These are phyloP conservation scores for Mallotus villosus DNA, from an alignment of 2,797 vertebrate species.

Conservation along the genomic window DNA sequence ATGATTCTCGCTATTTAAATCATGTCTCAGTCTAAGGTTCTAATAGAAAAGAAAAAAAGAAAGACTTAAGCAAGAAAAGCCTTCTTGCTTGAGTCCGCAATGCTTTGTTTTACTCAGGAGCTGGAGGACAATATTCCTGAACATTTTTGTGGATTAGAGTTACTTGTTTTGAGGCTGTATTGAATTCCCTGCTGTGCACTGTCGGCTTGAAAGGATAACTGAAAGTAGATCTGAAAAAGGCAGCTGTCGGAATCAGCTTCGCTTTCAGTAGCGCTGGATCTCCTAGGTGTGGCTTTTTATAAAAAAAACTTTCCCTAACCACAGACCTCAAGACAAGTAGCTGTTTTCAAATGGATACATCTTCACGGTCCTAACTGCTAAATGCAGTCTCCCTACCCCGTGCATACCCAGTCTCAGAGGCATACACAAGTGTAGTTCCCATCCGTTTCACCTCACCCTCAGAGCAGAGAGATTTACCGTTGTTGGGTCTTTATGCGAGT, in stretches of 20 bases:
- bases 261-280: too few species aligned
- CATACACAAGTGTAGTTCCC: not conserved
- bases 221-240: not conserved
- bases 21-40: too few species aligned
- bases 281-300: too few species aligned
- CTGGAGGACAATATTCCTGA: not conserved
- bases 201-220: not conserved
- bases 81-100: too few species aligned
- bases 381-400: too few species aligned
- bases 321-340: too few species aligned
- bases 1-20: not conserved
- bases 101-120: not conserved
- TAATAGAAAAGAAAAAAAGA: too few species aligned
- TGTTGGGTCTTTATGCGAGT: conserved; percentile 42
- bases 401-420: too few species aligned
- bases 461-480: not conserved
- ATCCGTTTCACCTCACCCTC: not conserved
- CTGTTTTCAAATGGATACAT: too few species aligned
- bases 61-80: too few species aligned
- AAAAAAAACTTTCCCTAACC: too few species aligned
- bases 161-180: not conserved
- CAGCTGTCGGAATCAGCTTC: not conserved
- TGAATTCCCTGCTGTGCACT: not conserved
- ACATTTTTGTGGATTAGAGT: not conserved
- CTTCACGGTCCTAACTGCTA: too few species aligned